Conservation (phyloP, 2,113 vertebrate genomes). For the Eclectus roratus region DNA sequence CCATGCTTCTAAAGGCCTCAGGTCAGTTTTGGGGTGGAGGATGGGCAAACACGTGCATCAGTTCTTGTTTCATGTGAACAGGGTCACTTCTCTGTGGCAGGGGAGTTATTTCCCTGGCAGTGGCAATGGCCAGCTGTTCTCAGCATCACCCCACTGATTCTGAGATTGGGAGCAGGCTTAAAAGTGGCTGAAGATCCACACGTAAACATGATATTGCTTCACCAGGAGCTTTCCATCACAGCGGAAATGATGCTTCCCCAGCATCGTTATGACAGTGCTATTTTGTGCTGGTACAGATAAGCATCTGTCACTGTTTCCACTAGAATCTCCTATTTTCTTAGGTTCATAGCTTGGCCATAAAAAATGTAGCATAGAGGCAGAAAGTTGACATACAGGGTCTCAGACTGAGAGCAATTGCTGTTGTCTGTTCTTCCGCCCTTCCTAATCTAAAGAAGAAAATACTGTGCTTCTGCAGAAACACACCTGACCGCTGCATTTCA, state of each 20-base stretch:
- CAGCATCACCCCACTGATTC: not conserved
- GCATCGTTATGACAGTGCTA: not conserved
- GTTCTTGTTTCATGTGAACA: not conserved
- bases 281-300: conserved; percentile 42
- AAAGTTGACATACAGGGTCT: conserved; percentile 2
- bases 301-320: conserved; percentile 41
- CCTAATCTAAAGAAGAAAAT: not conserved
- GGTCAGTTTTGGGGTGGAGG: not conserved
- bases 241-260: conserved; percentile 2
- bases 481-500: not conserved
- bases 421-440: not conserved
- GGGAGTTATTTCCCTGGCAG: not conserved
- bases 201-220: not conserved
- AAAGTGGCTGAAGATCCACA: not conserved
- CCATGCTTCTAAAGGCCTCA: not conserved
- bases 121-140: not conserved
- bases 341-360: conserved; percentile 38
- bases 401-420: not conserved
- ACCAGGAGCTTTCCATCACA: conserved; percentile 23
- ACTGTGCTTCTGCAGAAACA: not conserved
- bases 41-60: not conserved
- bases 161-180: not conserved
- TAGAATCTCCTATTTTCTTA: conserved; percentile 34
- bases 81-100: not conserved
- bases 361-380: conserved; percentile 8